Evolutionary conservation across 2,113 vertebrate genomes (phyloP), one percentile per base, ranked within the genome.

Genomic region (Puma concolor): DNA sequence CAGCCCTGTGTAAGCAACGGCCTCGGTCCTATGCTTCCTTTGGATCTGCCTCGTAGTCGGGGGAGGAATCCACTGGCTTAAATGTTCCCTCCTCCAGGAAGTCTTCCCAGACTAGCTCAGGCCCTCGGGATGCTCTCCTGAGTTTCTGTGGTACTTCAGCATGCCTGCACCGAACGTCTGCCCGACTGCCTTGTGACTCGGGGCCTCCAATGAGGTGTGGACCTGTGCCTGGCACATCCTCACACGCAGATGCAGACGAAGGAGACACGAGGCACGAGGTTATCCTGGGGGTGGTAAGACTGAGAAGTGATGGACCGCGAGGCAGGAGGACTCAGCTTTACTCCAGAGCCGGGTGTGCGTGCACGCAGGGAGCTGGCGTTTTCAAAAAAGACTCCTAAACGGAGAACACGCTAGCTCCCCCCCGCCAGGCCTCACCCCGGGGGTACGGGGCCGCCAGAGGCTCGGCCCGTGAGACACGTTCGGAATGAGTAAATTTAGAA

Each of bases 401-500:
- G 25, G 44, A 41, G 52, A 60, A 79, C 92, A 29, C 63, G 64
- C 71, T 1, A 74, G 71, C 17, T 63, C 33, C 10, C 27, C 38
- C 76, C 57, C 7, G 44, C 54, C 21, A 44, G 86, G 63, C 54
- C 60, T 90, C 10, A 1, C 38, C 57, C 44, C n/a, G 21, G 9
- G 90, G 77, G 25, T 44, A 4, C n/a, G 21, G 64, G 71, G 44
- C 74, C 50, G 27, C 6, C 14, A 74, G 76, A 74, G 67, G 27
- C 48, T n/a, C 10, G 19, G 25, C 4, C 64, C 15, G 4, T 0
- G 2, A 84, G 76, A 52, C 5, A 7, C 14, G 12, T 52, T 90
- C 31, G 15, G 82, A 95, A 90, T n/a, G 84, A 38, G 41, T 79
- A 63, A 31, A 76, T 91, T 82, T 33, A 95, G 52, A 91, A 93